Conservation (phyloP, 2,113 vertebrate genomes). For the Dolichallabes microphthalmus region DNA sequence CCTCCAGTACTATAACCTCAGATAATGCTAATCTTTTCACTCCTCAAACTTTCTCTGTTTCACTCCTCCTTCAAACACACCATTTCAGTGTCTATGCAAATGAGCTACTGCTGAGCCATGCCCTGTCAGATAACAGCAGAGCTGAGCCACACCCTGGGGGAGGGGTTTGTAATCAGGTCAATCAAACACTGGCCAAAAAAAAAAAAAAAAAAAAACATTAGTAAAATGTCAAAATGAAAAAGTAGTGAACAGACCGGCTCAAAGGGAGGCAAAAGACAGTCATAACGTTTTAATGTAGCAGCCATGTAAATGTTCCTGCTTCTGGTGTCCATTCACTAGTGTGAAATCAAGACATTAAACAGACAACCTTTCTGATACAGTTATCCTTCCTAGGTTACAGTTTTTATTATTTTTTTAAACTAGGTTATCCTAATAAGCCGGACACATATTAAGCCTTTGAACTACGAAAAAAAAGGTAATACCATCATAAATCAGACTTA, state of each 20-base stretch:
- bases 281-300: background rate
- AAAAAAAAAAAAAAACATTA: too few relatives aligned
- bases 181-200: too few relatives aligned
- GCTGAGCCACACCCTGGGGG: too few relatives aligned
- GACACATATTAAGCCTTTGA: slow-evolving; percentile 70
- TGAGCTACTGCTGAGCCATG: too few relatives aligned
- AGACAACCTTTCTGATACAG: slow-evolving; percentile 75
- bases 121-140: too few relatives aligned
- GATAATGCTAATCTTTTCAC: too few relatives aligned
- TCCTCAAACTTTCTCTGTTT: too few relatives aligned
- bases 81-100: too few relatives aligned
- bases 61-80: too few relatives aligned
- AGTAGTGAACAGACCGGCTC: background rate
- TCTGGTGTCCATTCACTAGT: background rate
- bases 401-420: background rate
- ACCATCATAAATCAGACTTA: background rate
- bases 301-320: background rate
- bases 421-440: slow-evolving; percentile 64
- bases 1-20: too few relatives aligned
- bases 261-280: background rate
- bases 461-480: slow-evolving; percentile 70
- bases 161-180: too few relatives aligned
- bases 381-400: slow-evolving; percentile 58
- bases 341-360: slow-evolving; percentile 53
- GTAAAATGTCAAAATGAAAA: background rate